Percentiles rank a stretch among this genome's conserved stretches.
Conservation (phyloP, 2,113 vertebrate genomes). For the Halichoeres trimaculatus region DNA sequence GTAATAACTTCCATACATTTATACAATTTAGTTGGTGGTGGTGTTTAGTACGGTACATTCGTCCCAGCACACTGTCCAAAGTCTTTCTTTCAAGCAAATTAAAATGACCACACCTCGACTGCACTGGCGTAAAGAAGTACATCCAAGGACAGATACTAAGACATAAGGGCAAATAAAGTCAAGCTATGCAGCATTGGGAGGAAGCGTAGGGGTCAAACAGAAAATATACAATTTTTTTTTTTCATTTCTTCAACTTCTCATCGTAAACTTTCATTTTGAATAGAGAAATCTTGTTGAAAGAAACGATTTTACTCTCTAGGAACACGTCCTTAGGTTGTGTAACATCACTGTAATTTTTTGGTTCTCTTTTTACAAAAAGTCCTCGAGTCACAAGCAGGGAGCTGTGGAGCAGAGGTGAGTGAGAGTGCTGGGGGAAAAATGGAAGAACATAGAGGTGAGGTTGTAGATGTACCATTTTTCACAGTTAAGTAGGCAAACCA, state of each 20-base stretch:
- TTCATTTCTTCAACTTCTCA: background rate
- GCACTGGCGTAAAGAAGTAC: too few species aligned
- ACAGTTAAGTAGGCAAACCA: conserved; percentile 69
- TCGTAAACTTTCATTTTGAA: background rate
- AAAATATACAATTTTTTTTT: background rate
- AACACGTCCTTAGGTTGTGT: background rate
- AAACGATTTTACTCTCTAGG: background rate
- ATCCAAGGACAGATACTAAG: too few species aligned
- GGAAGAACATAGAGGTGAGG: conserved; percentile 31
- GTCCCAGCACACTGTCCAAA: too few species aligned
- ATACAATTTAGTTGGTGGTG: too few species aligned
- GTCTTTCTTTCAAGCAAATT: too few species aligned
- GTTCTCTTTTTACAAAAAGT: conserved; percentile 24
- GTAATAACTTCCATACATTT: too few species aligned
- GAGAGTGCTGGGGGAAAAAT: background rate
- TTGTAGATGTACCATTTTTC: conserved; percentile 68
- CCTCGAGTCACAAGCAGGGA: conserved; percentile 33
- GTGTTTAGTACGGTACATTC: too few species aligned
- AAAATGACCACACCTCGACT: too few species aligned
- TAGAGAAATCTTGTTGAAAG: background rate
- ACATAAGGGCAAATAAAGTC: too few species aligned
- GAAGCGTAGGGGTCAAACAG: too few species aligned
- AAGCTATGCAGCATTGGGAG: too few species aligned
- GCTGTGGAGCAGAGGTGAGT: background rate
- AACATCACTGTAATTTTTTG: conserved; percentile 7